Base-by-base conservation (phyloP, 2,888 invertebrate species). In the Fragum whitleyi region DNA sequence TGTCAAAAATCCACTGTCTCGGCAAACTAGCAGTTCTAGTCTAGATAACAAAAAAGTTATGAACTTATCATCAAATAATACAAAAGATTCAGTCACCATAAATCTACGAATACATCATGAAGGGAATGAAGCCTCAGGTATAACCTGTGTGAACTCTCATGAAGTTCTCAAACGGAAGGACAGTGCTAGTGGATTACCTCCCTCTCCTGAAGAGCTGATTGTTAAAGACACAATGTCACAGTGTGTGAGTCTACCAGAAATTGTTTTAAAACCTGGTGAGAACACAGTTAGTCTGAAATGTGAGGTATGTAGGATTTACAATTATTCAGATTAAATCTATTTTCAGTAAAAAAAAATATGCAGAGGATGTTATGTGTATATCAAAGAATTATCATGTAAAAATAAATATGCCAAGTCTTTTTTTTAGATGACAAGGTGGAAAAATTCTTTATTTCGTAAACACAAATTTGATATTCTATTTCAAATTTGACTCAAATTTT, bases 231-330 rank as follows among this genome's bases (percentile, higher is more conserved):
- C 57, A 23, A 68, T 51, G 88, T 95, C 95, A 23, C 95, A 95
- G 79, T 95, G 95, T 79, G 95, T 97, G n/a, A 91, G 91, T 19
- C 93, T 94, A 0, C 82, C 90, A 51, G 89, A 94, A 87, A 90
- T 94, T 70, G 86, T 87, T 2, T 86, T 94, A n/a, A 88, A 93
- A 77, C 95, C 95, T 28, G 95, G 95, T 61, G 88, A 86, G 29
- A 95, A 95, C 88, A 88, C 85, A 21, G 81, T 95, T 32, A 86
- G 86, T n/a, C 89, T 95, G 19, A 87, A 88, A 67, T 77, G 86
- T 61, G 93, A 94, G 93, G 95, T 95, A 86, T 82, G 85, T 59
- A 11, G 29, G 29, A 32, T n/a, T 61, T 28, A 7, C 28, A 29
- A 57, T 47, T 36, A 36, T 36, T 36, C n/a, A n/a, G n/a, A n/a